A percentile compares a stretch with the other conserved stretches of the same genome.
These are phyloP conservation scores for Ptychoptera contaminata DNA, from an alignment of 2,888 invertebrate species.

Conservation along the genomic window DNA sequence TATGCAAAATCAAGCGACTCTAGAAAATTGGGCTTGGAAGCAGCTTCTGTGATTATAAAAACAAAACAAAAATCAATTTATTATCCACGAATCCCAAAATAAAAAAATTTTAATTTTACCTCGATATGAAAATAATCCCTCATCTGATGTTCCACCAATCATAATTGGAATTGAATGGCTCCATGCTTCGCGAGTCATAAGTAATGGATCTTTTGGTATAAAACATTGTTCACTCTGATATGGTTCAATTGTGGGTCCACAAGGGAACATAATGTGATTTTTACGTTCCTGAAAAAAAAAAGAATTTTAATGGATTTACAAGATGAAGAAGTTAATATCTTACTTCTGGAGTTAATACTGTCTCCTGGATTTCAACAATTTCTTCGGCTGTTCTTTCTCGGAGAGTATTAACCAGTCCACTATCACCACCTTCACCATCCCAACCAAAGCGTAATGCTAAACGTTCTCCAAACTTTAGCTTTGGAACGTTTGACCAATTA, in stretches of 20 bases:
- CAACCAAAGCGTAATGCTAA: conserved; percentile 26
- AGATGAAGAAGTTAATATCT: neutral
- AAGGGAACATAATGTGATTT: conserved; percentile 21
- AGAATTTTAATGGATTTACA: neutral
- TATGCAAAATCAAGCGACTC: conserved; percentile 20
- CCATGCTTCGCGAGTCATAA: conserved; percentile 27
- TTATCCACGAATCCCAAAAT: neutral
- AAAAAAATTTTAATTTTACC: conserved; percentile 8
- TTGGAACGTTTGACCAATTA: conserved; percentile 24
- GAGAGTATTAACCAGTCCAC: conserved; percentile 25
- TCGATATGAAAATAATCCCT: conserved; percentile 24
- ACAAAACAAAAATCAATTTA: conserved; percentile 2
- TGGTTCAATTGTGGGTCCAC: conserved; percentile 26
- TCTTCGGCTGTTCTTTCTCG: conserved; percentile 21
- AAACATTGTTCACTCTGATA: conserved; percentile 23
- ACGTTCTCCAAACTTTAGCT: conserved; percentile 21
- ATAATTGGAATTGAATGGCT: conserved; percentile 26
- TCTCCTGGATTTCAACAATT: conserved; percentile 24
- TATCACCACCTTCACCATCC: conserved; percentile 22
- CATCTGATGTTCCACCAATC: conserved; percentile 27
- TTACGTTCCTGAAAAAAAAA: conserved; percentile 16
- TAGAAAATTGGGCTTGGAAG: conserved; percentile 7
- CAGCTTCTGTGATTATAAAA: neutral
- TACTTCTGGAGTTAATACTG: conserved; percentile 21
- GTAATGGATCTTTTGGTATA: conserved; percentile 21